Percentiles rank a stretch among this genome's conserved stretches.
Evolutionary conservation across 1,140 invertebrate species (phyloP).

Genomic region (Ctenoplectra terminalis): DNA sequence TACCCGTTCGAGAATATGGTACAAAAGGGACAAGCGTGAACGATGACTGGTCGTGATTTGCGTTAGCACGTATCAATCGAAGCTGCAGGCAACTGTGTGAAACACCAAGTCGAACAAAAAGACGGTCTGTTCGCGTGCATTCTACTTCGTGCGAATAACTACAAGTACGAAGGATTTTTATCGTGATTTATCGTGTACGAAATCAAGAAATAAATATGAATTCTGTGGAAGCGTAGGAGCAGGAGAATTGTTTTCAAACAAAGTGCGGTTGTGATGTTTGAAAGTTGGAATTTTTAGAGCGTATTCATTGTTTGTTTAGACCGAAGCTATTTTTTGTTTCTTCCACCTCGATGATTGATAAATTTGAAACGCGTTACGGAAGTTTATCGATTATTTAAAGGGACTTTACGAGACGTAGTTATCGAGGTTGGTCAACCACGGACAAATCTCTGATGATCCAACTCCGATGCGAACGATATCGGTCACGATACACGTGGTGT

Average conservation of each 20-base stretch:
- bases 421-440: not conserved
- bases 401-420: not conserved
- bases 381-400: not conserved
- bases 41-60: conserved; percentile 21
- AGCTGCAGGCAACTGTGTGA: not conserved
- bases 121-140: not conserved
- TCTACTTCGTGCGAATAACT: not conserved
- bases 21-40: not conserved
- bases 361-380: not conserved
- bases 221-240: not conserved
- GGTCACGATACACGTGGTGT: conserved; percentile 37
- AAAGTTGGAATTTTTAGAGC: too few relatives aligned
- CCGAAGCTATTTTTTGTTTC: not conserved
- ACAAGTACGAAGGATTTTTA: not conserved
- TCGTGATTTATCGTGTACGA: too few relatives aligned
- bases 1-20: not conserved
- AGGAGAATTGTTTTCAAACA: not conserved
- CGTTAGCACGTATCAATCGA: conserved; percentile 30
- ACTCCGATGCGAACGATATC: conserved; percentile 43
- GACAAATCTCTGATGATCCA: conserved; percentile 43
- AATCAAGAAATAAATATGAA: not conserved
- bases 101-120: not conserved
- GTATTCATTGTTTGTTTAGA: not conserved
- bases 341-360: not conserved
- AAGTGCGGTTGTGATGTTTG: not conserved